A percentile compares a stretch with the other conserved stretches of the same genome.
Conservation (phyloP, 2,113 vertebrate species). For the Sisor rabdophorus region DNA sequence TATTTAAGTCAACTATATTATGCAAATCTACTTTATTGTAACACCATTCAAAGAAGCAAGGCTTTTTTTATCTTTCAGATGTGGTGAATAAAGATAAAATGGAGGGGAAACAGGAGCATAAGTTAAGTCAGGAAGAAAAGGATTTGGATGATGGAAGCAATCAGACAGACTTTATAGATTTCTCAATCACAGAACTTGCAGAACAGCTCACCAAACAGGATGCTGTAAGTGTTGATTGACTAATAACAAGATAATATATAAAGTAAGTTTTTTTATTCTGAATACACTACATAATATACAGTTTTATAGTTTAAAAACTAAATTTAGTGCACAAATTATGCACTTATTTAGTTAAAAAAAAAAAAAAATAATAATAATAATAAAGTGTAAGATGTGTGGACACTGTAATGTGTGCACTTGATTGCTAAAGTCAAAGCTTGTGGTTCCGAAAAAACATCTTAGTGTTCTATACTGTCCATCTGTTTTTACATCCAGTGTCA, state of each 20-base stretch:
- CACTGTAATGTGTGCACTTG: too few species aligned
- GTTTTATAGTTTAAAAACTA: too few species aligned
- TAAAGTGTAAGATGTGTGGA: too few species aligned
- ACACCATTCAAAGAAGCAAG: not conserved
- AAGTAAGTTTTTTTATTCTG: not conserved
- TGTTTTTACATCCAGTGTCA: too few species aligned
- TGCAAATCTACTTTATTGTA: not conserved
- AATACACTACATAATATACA: too few species aligned
- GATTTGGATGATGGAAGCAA: slow-evolving; percentile 42
- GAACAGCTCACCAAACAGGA: slow-evolving; percentile 81
- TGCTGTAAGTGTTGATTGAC: slow-evolving; percentile 63
- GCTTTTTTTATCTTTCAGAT: slow-evolving; percentile 37
- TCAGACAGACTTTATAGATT: slow-evolving; percentile 69
- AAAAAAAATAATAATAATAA: too few species aligned
- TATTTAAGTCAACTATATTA: not conserved
- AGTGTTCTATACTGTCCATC: too few species aligned
- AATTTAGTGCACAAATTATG: too few species aligned
- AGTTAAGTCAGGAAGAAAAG: slow-evolving; percentile 43
- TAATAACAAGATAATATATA: not conserved
- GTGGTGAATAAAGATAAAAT: slow-evolving; percentile 19
- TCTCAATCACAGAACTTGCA: slow-evolving; percentile 68
- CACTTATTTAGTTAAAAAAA: too few species aligned
- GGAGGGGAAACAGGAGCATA: slow-evolving; percentile 15
- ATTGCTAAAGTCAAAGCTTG: too few species aligned
- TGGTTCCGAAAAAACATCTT: too few species aligned